phyloP scores from a whole-genome alignment of 1,140 invertebrate species.

The Diabrotica undecimpunctata region DNA sequence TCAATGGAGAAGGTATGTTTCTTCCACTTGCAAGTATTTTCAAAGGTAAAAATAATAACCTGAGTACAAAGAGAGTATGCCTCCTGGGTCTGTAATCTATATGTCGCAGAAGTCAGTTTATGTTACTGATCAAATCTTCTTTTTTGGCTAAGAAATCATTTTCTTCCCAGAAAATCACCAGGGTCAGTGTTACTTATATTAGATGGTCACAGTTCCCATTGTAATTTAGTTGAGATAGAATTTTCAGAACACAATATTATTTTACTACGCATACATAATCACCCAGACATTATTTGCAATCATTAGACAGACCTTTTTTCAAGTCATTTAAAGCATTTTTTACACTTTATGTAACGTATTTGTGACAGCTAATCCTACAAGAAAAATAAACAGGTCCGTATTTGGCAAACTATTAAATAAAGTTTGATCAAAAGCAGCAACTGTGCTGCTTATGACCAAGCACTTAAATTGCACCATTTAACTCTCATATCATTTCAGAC shows the following conservation, averaged over 20 bases:
- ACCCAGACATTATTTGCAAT: conserved; percentile 40
- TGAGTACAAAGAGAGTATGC: too few relatives aligned
- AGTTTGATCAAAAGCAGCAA: too few relatives aligned
- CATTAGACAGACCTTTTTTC: conserved; percentile 38
- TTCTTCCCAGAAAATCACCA: conserved; percentile 39
- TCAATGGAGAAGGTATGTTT: conserved; percentile 25
- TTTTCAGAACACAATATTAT: conserved; percentile 37
- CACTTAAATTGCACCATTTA: too few relatives aligned
- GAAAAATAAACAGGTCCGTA: conserved; percentile 4
- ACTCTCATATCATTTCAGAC: too few relatives aligned
- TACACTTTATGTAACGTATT: not conserved
- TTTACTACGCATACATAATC: conserved; percentile 37
- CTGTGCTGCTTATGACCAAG: too few relatives aligned
- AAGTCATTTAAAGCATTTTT: conserved; percentile 36
- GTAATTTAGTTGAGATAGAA: conserved; percentile 32
- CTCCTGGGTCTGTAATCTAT: too few relatives aligned
- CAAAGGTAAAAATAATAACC: conserved; percentile 31
- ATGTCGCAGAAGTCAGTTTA: too few relatives aligned
- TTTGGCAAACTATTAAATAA: too few relatives aligned
- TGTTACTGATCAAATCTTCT: too few relatives aligned
- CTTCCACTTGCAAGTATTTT: conserved; percentile 30
- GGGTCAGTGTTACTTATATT: conserved; percentile 44
- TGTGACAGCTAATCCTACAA: not conserved
- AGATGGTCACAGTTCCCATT: too few relatives aligned
- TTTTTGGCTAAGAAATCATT: too few relatives aligned